Evolutionary conservation across 2,888 invertebrate genomes (phyloP), one percentile per base, ranked within the genome.

Genomic region (Ectemnius cavifrons): DNA sequence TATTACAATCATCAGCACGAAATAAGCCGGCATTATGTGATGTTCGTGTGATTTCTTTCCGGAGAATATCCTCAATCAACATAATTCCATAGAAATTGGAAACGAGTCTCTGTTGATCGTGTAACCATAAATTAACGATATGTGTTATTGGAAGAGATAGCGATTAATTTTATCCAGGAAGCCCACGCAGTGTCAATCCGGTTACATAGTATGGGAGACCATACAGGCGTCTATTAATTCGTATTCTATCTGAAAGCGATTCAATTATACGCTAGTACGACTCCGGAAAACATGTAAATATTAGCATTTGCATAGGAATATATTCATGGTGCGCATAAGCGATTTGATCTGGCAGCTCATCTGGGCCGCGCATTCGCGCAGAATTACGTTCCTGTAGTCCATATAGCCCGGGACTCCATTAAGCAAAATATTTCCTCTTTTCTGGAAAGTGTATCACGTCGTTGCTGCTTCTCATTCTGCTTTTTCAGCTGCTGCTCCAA

Each of bases 221-320:
- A 37, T 37, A 52, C 61, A 37, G 61, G 59, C 47, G 16, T 27
- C 0, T 60, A 57, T 65, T 73, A 71, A 73, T 66, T 56, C 52
- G 27, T 18, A 18, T 11, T 6, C 47, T 23, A 52, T 59, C 59
- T 71, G 66, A 71, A 62, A 60, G 46, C 52, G 59, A 0, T 23
- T 27, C 2, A 63, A 74, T 71, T 73, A 74, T 52, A 14, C 8
- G 20, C 6, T 5, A 11, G 63, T 58, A 28, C 16, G 20, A 65
- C 59, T 59, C 2, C 13, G 28, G 28, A 14, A 6, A 52, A 52
- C 52, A 52, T 16, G 52, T 52, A 52, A 52, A 52, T 52, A 52
- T 52, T 52, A 52, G n/a, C 16, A 52, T 52, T 52, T 52, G 52
- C 52, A 52, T 52, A 37, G 52, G 52, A 52, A 52, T 52, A 16